These are phyloP conservation scores for Cyphomyrus discorhynchus DNA, from an alignment of 2,113 vertebrate genomes.

Conservation along the genomic window DNA sequence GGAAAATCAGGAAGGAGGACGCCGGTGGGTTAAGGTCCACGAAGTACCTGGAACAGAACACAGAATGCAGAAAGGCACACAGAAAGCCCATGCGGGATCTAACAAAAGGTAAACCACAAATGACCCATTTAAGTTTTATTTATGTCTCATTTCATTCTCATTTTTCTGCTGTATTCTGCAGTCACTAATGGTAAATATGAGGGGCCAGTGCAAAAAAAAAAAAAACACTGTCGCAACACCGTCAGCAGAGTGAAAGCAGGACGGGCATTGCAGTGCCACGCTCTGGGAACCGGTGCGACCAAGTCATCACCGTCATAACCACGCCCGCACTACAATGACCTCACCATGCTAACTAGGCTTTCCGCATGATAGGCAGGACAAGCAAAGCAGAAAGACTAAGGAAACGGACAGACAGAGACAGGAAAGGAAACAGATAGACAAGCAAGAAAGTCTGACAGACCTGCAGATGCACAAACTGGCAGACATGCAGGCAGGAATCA, in stretches of 20 bases:
- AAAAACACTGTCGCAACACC: not conserved
- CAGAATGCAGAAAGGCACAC: not conserved
- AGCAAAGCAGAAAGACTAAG: not conserved
- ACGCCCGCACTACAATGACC: not conserved
- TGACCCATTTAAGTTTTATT: not conserved
- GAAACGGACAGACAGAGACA: not conserved
- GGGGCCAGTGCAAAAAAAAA: not conserved
- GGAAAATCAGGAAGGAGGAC: not conserved
- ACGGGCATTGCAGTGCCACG: not conserved
- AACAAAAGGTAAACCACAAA: not conserved
- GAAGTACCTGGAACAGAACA: not conserved
- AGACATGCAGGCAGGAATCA: not conserved
- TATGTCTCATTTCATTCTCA: not conserved
- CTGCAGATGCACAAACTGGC: not conserved
- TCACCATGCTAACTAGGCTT: not conserved
- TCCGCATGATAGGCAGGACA: not conserved
- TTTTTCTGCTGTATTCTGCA: not conserved
- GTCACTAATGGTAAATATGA: not conserved
- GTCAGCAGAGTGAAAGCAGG: not conserved
- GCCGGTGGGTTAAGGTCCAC: not conserved
- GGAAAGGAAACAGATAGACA: not conserved
- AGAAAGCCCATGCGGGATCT: not conserved
- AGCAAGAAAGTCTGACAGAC: not conserved
- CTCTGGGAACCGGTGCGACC: not conserved
- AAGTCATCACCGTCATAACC: not conserved